These are phyloP conservation scores for Gouania willdenowi DNA, from an alignment of 2,797 vertebrate species.

Conservation along the genomic window DNA sequence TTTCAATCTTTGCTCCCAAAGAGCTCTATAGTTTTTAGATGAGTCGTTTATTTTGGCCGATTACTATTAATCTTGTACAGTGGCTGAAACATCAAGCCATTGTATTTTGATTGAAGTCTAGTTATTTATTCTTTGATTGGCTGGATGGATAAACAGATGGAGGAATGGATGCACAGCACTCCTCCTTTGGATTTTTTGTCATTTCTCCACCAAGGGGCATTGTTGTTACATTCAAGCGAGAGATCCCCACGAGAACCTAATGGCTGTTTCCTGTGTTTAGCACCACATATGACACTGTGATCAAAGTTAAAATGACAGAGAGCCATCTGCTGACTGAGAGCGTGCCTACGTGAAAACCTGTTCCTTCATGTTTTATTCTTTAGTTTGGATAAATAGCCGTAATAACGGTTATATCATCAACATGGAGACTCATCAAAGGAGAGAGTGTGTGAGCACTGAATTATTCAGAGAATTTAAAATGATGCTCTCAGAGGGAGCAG, in stretches of 20 bases:
- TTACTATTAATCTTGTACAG: no score
- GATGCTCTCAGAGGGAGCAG: background rate
- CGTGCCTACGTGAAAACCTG: slow-evolving; percentile 1
- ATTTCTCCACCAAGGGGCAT: slow-evolving; percentile 57
- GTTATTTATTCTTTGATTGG: no score
- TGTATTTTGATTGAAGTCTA: no score
- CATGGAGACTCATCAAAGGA: background rate
- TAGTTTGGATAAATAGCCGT: background rate
- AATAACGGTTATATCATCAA: background rate
- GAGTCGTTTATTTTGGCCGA: no score
- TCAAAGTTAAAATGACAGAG: slow-evolving; percentile 37
- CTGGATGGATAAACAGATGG: no score
- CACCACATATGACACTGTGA: slow-evolving; percentile 23
- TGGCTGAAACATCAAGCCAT: no score
- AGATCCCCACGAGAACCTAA: background rate
- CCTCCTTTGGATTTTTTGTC: background rate
- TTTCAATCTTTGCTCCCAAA: no score
- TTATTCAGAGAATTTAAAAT: background rate
- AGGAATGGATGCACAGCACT: no score
- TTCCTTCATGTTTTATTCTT: background rate
- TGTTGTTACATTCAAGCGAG: slow-evolving; percentile 34
- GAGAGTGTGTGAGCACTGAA: background rate
- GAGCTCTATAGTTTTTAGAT: no score
- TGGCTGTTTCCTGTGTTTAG: background rate
- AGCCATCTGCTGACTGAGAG: slow-evolving; percentile 27